Conservation (phyloP, 2,113 vertebrate genomes). For the Callionymus lyra region DNA sequence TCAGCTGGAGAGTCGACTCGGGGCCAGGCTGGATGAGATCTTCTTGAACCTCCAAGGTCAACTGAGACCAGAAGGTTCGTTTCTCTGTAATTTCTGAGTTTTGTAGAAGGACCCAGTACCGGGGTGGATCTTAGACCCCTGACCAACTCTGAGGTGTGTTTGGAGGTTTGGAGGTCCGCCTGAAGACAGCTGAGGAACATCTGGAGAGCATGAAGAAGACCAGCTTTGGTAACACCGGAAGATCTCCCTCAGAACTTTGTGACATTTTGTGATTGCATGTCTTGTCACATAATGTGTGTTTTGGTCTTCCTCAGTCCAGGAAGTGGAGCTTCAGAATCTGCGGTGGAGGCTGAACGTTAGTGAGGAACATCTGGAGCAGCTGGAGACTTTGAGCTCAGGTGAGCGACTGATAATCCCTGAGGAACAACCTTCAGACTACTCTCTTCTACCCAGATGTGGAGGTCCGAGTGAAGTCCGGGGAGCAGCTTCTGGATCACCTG, state of each 20-base stretch:
- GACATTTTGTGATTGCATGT: too few relatives aligned
- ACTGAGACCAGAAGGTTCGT: too few relatives aligned
- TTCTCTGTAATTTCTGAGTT: too few relatives aligned
- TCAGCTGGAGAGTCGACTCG: not conserved
- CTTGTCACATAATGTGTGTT: too few relatives aligned
- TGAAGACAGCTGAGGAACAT: not conserved
- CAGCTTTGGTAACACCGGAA: not conserved
- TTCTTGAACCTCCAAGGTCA: not conserved
- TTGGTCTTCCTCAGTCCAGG: not conserved
- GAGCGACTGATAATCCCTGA: too few relatives aligned
- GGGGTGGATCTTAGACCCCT: too few relatives aligned
- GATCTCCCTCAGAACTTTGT: too few relatives aligned
- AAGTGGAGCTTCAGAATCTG: not conserved
- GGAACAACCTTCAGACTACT: too few relatives aligned
- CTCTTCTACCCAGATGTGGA: conserved; percentile 12
- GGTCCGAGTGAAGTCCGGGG: conserved; percentile 2
- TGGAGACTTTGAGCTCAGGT: conserved; percentile 4
- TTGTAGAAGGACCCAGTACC: too few relatives aligned
- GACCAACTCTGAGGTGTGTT: too few relatives aligned
- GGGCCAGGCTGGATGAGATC: not conserved
- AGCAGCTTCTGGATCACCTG: conserved; percentile 18
- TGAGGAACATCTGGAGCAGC: not conserved
- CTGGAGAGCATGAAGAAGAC: conserved; percentile 4
- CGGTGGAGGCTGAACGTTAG: not conserved
- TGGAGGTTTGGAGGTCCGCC: not conserved